A percentile compares a stretch with the other conserved stretches of the same genome.
These are phyloP conservation scores for Sylvietta virens DNA, from an alignment of 2,113 vertebrate species.

Conservation along the genomic window DNA sequence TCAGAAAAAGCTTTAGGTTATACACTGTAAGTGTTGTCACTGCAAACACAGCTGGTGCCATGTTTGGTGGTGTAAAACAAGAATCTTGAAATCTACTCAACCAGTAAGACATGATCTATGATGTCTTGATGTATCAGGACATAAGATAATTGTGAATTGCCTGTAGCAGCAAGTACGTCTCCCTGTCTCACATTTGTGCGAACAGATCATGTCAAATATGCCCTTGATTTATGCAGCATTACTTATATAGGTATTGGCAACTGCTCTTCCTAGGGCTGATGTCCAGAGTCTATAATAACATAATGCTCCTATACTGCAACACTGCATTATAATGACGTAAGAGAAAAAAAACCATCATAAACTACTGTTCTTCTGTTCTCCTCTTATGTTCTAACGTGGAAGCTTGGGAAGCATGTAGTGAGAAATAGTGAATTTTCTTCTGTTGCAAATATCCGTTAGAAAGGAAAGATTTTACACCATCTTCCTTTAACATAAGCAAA, in stretches of 20 bases:
- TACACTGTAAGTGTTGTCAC: background rate
- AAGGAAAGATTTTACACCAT: background rate
- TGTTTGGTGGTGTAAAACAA: background rate
- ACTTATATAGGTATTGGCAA: background rate
- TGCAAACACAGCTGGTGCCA: background rate
- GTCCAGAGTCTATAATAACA: background rate
- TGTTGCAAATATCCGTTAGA: background rate
- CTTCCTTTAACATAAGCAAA: background rate
- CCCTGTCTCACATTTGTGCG: background rate
- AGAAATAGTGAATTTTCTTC: background rate
- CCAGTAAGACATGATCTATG: background rate
- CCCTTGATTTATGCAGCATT: background rate
- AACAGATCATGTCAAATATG: background rate
- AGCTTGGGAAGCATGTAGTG: fast-evolving
- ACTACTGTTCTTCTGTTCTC: background rate
- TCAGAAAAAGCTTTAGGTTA: background rate
- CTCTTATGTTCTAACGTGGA: fast-evolving
- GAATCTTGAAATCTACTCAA: background rate
- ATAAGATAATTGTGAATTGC: background rate
- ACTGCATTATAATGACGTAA: background rate
- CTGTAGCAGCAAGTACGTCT: background rate
- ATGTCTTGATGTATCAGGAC: background rate
- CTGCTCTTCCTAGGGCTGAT: background rate
- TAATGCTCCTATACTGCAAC: background rate
- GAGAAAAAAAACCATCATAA: background rate